Evolutionary conservation across 2,113 vertebrate genomes (phyloP).

Genomic region (Archocentrus centrarchus): DNA sequence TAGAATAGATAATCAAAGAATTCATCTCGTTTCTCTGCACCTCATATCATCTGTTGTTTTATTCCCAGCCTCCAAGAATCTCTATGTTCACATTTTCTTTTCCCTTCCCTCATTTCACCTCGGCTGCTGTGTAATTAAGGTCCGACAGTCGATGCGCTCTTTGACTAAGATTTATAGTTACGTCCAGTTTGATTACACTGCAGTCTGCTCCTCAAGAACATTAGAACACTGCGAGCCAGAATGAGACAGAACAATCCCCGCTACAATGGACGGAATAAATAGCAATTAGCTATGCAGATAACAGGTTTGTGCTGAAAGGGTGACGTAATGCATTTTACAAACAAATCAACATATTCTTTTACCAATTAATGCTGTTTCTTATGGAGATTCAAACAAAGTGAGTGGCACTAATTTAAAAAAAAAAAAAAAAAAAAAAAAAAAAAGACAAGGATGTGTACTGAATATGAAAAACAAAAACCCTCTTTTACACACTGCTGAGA

Average conservation of each 20-base stretch:
- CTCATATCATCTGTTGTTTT: neutral
- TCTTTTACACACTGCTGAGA: neutral
- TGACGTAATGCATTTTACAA: neutral
- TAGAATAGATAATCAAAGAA: neutral
- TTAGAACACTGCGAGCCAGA: neutral
- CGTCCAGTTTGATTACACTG: neutral
- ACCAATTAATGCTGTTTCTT: neutral
- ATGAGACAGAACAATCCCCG: neutral
- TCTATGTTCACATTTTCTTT: neutral
- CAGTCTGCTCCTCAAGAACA: neutral
- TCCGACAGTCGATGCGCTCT: too few relatives aligned
- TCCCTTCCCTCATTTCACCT: neutral
- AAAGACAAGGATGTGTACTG: too few relatives aligned
- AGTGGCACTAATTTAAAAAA: neutral
- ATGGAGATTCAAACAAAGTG: neutral
- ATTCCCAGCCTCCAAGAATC: neutral
- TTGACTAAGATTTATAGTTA: neutral
- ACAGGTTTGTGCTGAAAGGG: neutral
- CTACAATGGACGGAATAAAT: neutral
- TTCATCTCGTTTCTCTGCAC: neutral
- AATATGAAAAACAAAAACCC: neutral
- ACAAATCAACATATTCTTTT: neutral
- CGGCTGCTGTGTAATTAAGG: neutral
- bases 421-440: neutral
- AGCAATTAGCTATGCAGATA: neutral